These are phyloP conservation scores for Aleiodes sp. DNA, from an alignment of 1,140 invertebrate species.

Conservation along the genomic window DNA sequence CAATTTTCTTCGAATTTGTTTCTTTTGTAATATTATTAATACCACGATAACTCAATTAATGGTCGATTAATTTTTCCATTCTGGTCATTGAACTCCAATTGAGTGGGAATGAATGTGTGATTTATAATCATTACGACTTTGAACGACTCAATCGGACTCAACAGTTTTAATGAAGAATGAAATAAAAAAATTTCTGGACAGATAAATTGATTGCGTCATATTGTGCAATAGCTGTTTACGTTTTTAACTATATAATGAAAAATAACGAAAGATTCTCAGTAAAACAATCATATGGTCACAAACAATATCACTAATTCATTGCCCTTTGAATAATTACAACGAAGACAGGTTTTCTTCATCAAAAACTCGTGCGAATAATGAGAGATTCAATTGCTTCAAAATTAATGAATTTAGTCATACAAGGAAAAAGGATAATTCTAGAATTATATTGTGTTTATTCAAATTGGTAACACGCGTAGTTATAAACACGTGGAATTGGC, in stretches of 20 bases:
- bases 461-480: constrained; percentile 1
- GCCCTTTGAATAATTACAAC: too few relatives aligned
- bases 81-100: not conserved
- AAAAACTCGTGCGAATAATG: not conserved
- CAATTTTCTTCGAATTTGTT: too few relatives aligned
- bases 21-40: not conserved
- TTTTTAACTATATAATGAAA: not conserved
- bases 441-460: not conserved
- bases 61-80: not conserved
- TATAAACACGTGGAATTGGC: constrained; percentile 5
- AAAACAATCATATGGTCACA: too few relatives aligned
- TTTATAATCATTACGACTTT: constrained; percentile 18
- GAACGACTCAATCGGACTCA: constrained; percentile 5
- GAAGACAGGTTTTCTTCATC: too few relatives aligned
- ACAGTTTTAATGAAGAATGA: constrained; percentile 5
- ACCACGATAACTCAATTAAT: not conserved
- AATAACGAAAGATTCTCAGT: not conserved
- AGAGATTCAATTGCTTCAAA: not conserved
- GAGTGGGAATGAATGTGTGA: too few relatives aligned
- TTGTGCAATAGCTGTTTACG: constrained; percentile 29
- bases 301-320: too few relatives aligned
- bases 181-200: not conserved
- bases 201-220: constrained; percentile 30
- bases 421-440: not conserved
- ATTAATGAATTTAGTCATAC: not conserved